A percentile compares a stretch with the other conserved stretches of the same genome.
Conservation (phyloP, 2,888 invertebrate genomes). For the Oxystoma pomonae region DNA sequence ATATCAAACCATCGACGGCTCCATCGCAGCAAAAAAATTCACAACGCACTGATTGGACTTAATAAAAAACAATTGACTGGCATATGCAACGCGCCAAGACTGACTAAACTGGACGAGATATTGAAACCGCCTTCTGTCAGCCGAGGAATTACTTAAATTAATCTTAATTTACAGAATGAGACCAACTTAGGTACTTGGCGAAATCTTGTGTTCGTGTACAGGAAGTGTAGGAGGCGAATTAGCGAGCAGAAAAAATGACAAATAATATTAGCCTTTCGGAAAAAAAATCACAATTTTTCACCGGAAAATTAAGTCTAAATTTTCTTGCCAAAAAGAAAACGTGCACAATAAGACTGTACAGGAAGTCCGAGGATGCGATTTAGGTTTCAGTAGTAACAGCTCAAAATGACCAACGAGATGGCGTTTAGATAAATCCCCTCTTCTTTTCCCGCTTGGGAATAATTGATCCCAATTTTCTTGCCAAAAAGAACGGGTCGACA, state of each 20-base stretch:
- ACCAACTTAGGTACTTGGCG: conserved; percentile 26
- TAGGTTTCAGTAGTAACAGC: too few species aligned
- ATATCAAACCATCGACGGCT: neutral
- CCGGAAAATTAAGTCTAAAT: too few species aligned
- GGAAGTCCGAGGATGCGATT: too few species aligned
- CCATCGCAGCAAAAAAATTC: neutral
- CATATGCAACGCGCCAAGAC: conserved; percentile 20
- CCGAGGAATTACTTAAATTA: conserved; percentile 41
- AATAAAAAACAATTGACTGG: neutral
- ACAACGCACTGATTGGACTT: conserved; percentile 5
- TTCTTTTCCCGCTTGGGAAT: conserved; percentile 44
- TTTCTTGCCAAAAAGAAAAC: too few species aligned
- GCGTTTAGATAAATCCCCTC: conserved; percentile 34
- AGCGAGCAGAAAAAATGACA: too few species aligned
- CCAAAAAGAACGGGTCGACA: conserved; percentile 33
- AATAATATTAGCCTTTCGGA: too few species aligned
- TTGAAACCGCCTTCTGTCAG: conserved; percentile 25
- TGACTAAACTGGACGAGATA: conserved; percentile 26
- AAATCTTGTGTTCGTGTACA: conserved; percentile 7
- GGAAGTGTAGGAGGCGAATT: neutral
- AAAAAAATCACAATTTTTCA: too few species aligned
- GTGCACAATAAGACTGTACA: too few species aligned
- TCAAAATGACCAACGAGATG: too few species aligned
- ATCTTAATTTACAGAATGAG: conserved; percentile 39
- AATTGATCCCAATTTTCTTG: conserved; percentile 40